phyloP scores from a whole-genome alignment of 2,888 invertebrate species.

The Polydrusus cervinus region DNA sequence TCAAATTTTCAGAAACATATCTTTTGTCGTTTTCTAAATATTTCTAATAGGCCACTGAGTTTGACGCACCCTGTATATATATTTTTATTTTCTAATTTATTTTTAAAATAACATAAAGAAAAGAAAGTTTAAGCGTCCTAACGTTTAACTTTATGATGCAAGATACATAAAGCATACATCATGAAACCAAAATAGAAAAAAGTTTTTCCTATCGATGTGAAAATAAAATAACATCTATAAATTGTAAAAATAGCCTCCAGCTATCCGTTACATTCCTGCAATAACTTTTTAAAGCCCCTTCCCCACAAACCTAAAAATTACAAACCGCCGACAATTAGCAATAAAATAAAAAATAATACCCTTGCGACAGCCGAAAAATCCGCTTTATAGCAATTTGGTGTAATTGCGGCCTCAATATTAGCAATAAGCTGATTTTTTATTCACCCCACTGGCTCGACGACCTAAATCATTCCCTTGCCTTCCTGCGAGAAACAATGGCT shows the following conservation, averaged over 20 bases:
- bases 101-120: too few relatives aligned
- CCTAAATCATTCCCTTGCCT: slow-evolving; percentile 68
- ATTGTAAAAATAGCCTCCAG: neutral
- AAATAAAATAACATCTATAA: neutral
- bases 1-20: too few relatives aligned
- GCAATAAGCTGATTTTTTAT: slow-evolving; percentile 74
- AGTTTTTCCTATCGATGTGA: too few relatives aligned
- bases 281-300: slow-evolving; percentile 43
- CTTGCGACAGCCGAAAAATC: slow-evolving; percentile 65
- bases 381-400: slow-evolving; percentile 66
- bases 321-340: slow-evolving; percentile 64
- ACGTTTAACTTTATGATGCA: too few relatives aligned
- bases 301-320: slow-evolving; percentile 48
- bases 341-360: slow-evolving; percentile 68
- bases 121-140: too few relatives aligned
- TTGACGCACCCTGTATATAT: too few relatives aligned
- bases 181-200: too few relatives aligned
- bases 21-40: too few relatives aligned
- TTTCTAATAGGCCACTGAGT: too few relatives aligned
- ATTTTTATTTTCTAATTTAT: too few relatives aligned
- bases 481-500: slow-evolving; percentile 70
- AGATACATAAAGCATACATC: too few relatives aligned
- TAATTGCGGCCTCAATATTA: slow-evolving; percentile 72
- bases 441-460: slow-evolving; percentile 66
- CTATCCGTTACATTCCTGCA: slow-evolving; percentile 1